Conservation (phyloP, 2,113 vertebrate species). For the Sceloporus undulatus region DNA sequence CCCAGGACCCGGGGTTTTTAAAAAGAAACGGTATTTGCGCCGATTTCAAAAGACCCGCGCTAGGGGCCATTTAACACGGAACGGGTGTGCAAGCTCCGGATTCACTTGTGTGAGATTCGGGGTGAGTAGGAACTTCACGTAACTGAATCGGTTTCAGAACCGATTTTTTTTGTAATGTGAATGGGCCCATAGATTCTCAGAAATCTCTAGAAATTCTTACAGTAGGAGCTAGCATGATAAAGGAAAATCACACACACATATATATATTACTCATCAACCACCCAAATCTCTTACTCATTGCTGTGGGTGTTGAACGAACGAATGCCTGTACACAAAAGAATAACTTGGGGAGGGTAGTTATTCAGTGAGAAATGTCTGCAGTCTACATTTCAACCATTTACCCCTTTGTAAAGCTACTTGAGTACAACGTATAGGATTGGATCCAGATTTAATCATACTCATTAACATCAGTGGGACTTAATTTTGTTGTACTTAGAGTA, state of each 20-base stretch:
- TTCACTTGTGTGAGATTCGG: too few relatives aligned
- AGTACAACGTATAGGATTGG: not conserved
- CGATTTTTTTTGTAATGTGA: too few relatives aligned
- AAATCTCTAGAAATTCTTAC: conserved; percentile 8
- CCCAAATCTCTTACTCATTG: conserved; percentile 18
- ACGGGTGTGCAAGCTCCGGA: too few relatives aligned
- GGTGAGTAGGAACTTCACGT: too few relatives aligned
- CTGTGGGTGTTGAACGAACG: not conserved
- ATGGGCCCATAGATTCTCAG: conserved; percentile 9
- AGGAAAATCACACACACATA: not conserved
- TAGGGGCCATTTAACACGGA: too few relatives aligned
- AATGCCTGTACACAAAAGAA: not conserved
- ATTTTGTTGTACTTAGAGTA: too few relatives aligned
- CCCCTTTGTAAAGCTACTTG: not conserved
- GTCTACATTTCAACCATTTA: conserved; percentile 9
- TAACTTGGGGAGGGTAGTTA: not conserved
- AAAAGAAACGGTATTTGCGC: too few relatives aligned
- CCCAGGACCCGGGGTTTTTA: too few relatives aligned
- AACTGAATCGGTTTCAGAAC: too few relatives aligned
- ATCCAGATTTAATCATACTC: too few relatives aligned
- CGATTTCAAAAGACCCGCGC: too few relatives aligned
- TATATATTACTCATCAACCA: conserved; percentile 18
- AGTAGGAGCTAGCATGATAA: conserved; percentile 14
- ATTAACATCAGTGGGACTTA: too few relatives aligned
- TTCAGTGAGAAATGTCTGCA: not conserved